Evolutionary conservation across 2,113 vertebrate species (phyloP).

Genomic region (Toxostoma redivivum): DNA sequence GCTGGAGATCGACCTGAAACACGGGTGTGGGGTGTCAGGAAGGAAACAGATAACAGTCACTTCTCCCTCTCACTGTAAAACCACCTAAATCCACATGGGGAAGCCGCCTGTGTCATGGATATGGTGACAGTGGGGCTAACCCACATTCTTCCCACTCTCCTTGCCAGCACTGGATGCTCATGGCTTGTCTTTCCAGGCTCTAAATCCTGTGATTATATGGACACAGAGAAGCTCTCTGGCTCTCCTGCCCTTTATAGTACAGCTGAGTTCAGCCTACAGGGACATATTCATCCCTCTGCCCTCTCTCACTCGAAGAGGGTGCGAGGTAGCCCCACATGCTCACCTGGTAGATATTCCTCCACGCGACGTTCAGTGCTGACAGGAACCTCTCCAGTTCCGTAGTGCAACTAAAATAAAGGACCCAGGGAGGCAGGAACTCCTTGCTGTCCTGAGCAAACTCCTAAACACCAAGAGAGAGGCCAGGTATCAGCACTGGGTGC

Average conservation of each 20-base stretch:
- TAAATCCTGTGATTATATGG: accelerated
- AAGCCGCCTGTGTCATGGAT: accelerated
- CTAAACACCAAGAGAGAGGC: constrained; percentile 50
- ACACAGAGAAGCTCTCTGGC: accelerated
- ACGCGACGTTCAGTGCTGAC: constrained; percentile 68
- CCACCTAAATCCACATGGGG: not conserved
- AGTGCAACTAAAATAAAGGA: constrained; percentile 90
- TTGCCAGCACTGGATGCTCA: not conserved
- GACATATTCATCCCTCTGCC: no score
- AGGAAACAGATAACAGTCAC: accelerated
- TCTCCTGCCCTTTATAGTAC: not conserved
- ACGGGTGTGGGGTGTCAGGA: accelerated
- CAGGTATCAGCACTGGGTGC: accelerated
- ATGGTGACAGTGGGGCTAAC: accelerated
- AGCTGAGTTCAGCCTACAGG: not conserved
- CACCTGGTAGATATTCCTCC: constrained; percentile 90
- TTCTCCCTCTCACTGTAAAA: not conserved
- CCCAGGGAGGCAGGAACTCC: constrained; percentile 87
- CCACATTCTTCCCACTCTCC: not conserved
- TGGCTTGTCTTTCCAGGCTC: not conserved
- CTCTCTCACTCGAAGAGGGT: accelerated
- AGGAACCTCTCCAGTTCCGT: constrained; percentile 89
- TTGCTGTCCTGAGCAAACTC: constrained; percentile 86
- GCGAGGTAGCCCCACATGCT: not conserved
- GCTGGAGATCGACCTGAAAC: constrained; percentile 72